Evolutionary conservation across 1,140 invertebrate genomes (phyloP), one percentile per base, ranked within the genome.

Genomic region (Nymphalis io): DNA sequence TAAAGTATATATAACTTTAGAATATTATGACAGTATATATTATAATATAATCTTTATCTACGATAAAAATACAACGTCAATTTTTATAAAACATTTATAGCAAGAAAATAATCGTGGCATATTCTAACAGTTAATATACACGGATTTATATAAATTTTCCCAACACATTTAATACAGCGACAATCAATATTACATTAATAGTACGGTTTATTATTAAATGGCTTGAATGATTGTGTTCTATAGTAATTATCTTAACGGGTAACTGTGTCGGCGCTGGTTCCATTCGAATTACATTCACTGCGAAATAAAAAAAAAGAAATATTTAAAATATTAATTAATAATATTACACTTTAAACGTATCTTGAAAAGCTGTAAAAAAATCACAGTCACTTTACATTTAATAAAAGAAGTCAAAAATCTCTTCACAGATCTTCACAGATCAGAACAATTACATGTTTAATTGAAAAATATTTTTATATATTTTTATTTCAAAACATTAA

Each of bases 261-360:
- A 89, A 73, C 66, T 91, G 87, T 13, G 89, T 89, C 2, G 87
- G 89, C 59, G 79, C 66, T 0, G 87, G 86, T 62, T 87, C 86
- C 62, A 80, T 76, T 12, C 84, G 81, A 12, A 87, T 79, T 12
- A 89, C 84, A 62, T 84, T 89, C 27, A 87, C 88, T 90, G 84
- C n/a, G 80, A 82, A 73, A 79, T 39, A 65, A 66, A 13, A 60
- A 59, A 16, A 48, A 48, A n/a, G n/a, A 48, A 48, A 18, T 4
- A 48, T 6, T 48, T 20, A 53, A 53, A 0, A 11, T 13, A 55
- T 44, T 44, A 44, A 44, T 44, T 13, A 42, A 6, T 13, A 42
- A 15, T 33, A 8, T 33, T 33, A 33, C 27, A 33, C 27, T 33
- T 33, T 33, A 4, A 8, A 2, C 10, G 27, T 33, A 23, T 23